Percentiles rank a stretch among this genome's conserved stretches.
phyloP scores from a whole-genome alignment of 92 coral and sea anemone species.

The Palythoa caribaeorum region DNA sequence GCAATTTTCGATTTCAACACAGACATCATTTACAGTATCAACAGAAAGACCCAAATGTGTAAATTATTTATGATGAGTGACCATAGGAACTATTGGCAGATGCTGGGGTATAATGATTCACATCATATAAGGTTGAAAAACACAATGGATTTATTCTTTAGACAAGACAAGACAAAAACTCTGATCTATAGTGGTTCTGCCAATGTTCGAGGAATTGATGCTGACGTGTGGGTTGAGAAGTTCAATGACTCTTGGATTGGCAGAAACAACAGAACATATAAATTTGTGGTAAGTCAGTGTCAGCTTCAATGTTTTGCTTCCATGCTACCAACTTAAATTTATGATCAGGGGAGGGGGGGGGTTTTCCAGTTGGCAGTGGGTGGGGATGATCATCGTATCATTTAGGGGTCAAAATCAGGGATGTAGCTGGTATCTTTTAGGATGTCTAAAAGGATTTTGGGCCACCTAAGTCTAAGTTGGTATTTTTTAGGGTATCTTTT shows the following conservation, averaged over 20 bases:
- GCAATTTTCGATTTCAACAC: constrained; percentile 74
- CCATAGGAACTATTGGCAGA: not conserved
- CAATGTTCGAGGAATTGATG: constrained; percentile 73
- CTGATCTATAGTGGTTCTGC: constrained; percentile 68
- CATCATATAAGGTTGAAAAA: constrained; percentile 80
- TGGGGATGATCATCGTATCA: no score
- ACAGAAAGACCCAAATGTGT: constrained; percentile 35
- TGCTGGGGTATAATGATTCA: constrained; percentile 47
- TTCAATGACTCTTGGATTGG: not conserved
- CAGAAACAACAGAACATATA: not conserved
- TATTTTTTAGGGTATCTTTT: no score
- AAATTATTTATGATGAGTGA: constrained; percentile 25
- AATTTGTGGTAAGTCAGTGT: not conserved
- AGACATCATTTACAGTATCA: constrained; percentile 66
- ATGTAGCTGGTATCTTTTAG: no score
- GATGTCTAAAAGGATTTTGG: no score
- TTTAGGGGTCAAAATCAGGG: no score
- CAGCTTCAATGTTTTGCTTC: no score
- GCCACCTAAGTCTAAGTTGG: no score
- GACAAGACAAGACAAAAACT: constrained; percentile 32
- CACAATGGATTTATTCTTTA: constrained; percentile 59
- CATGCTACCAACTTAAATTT: no score
- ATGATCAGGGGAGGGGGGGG: no score
- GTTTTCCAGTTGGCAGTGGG: no score
- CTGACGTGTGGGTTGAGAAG: constrained; percentile 76